phyloP scores from a whole-genome alignment of 2,797 vertebrate species.

The Syngnathus acus region DNA sequence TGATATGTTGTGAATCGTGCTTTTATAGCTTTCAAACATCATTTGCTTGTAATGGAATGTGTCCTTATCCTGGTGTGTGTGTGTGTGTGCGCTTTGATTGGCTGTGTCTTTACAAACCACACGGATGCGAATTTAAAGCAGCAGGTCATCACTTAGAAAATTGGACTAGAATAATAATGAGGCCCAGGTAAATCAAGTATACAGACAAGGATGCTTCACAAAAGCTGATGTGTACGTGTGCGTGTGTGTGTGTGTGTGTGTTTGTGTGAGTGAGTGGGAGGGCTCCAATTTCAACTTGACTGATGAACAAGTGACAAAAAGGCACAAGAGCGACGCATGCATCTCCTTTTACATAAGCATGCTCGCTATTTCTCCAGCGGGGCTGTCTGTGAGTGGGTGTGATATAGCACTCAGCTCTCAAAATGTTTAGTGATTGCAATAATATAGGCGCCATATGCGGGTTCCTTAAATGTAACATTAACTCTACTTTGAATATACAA shows the following conservation, averaged over 20 bases:
- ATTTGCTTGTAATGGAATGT: neutral
- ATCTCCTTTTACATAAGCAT: neutral
- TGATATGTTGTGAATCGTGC: neutral
- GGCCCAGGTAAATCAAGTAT: neutral
- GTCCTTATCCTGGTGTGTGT: neutral
- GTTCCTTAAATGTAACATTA: no score
- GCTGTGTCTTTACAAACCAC: neutral
- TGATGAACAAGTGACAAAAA: conserved; percentile 7
- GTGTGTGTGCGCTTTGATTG: neutral
- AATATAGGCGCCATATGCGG: neutral
- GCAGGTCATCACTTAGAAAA: neutral
- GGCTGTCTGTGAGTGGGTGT: neutral
- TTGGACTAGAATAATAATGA: conserved; percentile 1
- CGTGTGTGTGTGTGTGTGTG: neutral
- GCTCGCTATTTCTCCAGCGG: neutral
- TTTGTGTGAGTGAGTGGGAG: neutral
- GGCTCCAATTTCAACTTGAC: conserved; percentile 3
- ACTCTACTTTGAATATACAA: no score
- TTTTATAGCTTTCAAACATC: neutral
- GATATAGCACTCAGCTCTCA: neutral
- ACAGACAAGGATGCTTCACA: conserved; percentile 3
- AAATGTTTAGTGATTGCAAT: neutral
- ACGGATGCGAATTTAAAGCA: conserved; percentile 2
- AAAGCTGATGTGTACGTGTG: neutral
- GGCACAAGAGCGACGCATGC: neutral